Conservation (phyloP, 2,888 invertebrate species). For the Macroteleia sp. region DNA sequence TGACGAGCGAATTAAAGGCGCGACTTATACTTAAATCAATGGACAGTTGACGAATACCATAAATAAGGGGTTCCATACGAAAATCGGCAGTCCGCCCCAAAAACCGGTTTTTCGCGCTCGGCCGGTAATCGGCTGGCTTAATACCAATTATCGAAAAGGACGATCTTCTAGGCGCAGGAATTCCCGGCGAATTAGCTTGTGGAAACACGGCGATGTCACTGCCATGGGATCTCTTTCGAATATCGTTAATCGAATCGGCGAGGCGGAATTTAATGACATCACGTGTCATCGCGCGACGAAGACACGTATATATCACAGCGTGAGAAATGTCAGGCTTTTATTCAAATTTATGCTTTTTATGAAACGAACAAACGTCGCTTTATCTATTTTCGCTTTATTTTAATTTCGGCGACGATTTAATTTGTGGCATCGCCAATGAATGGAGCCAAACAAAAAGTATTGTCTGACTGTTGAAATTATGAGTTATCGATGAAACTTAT, state of each 20-base stretch:
- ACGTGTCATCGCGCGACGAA: slow-evolving; percentile 53
- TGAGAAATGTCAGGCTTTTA: slow-evolving; percentile 53
- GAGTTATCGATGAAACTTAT: too few relatives aligned
- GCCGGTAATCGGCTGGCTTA: slow-evolving; percentile 55
- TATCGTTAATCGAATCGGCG: slow-evolving; percentile 64
- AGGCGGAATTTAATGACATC: slow-evolving; percentile 66
- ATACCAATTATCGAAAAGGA: slow-evolving; percentile 64
- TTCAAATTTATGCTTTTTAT: slow-evolving; percentile 52
- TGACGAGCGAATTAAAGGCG: slow-evolving; percentile 19
- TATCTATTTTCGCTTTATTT: slow-evolving; percentile 37
- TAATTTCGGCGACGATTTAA: slow-evolving; percentile 39
- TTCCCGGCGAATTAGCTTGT: slow-evolving; percentile 61
- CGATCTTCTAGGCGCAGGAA: slow-evolving; percentile 59
- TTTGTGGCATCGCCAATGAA: slow-evolving; percentile 15
- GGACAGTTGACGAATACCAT: slow-evolving; percentile 30
- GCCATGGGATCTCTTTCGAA: slow-evolving; percentile 51
- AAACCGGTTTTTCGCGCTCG: slow-evolving; percentile 61
- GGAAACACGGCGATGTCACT: slow-evolving; percentile 61
- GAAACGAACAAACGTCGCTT: slow-evolving; percentile 28
- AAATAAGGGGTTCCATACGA: slow-evolving; percentile 26
- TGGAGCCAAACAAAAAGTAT: too few relatives aligned
- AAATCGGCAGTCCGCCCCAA: slow-evolving; percentile 40
- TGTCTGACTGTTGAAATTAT: too few relatives aligned
- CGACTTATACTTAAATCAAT: slow-evolving; percentile 38
- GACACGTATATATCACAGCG: slow-evolving; percentile 54